Evolutionary conservation across 2,888 invertebrate genomes (phyloP), one percentile per base, ranked within the genome.

Genomic region (Entomobrya proxima): DNA sequence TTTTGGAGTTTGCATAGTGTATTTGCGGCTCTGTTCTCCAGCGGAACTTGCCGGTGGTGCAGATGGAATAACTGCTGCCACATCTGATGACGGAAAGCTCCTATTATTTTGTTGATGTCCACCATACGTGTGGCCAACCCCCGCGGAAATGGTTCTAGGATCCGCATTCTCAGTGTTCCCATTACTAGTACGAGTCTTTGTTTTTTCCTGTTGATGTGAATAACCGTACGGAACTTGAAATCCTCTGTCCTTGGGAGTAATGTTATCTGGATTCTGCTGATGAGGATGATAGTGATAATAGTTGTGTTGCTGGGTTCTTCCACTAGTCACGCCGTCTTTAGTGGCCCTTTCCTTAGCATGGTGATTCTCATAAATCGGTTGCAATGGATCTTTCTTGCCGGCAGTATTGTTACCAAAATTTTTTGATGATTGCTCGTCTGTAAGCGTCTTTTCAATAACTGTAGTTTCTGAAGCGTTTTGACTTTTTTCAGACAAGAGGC

Each of bases 361-460:
- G 1, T 64, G 35, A 7, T 7, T n/a, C 15, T 69, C 69, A 35
- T 44, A 13, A 18, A 69, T 69, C 2, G 69, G 69, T 24, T 18
- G 13, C 24, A 69, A 15, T 6, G 6, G 0, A 21, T 69, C 27
- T 6, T 21, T 35, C 37, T 67, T 67, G 18, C 37, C 37, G 21
- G 21, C 9, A n/a, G 7, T 27, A 55, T 69, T 52, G 11, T 69
- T 84, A 21, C 37, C 11, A 2, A 58, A 58, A 24, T 27, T 15
- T n/a, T 61, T 61, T 2, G 61, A 32, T 27, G 61, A 61, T 35
- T 61, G 69, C 5, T 84, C 84, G 6, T 84, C 84, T 21, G 84
- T 84, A 35, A 84, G 24, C 9, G 84, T 84, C 24, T 78, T 84
- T 21, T 84, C 84, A 37, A 84, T 84, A 0, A 84, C 69, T 9